Conservation (phyloP, 2,888 invertebrate species). For the Marasmarcha lunaedactyla region DNA sequence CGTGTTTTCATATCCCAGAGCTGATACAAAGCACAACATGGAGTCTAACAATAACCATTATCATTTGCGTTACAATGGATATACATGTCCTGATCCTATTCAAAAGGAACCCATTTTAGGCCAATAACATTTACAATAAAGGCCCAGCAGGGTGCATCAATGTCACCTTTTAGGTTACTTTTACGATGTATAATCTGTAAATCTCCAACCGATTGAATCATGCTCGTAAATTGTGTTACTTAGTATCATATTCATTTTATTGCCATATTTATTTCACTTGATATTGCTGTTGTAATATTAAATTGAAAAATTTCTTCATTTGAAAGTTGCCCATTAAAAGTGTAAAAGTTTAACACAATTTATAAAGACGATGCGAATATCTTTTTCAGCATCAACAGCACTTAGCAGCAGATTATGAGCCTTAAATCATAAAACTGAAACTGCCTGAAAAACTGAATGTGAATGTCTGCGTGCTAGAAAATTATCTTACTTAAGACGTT, state of each 20-base stretch:
- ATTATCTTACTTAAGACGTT: too few species aligned
- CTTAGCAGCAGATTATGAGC: too few species aligned
- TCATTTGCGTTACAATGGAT: constrained; percentile 61
- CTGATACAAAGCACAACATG: constrained; percentile 52
- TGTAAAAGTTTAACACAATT: too few species aligned
- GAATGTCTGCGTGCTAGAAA: too few species aligned
- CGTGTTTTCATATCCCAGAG: constrained; percentile 15
- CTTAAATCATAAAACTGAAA: too few species aligned
- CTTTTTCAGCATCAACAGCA: too few species aligned
- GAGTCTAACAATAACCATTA: constrained; percentile 56
- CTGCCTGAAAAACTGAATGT: too few species aligned
- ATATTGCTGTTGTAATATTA: background rate
- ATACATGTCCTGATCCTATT: constrained; percentile 43
- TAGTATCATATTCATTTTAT: background rate
- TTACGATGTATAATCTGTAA: constrained; percentile 20
- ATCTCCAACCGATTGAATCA: constrained; percentile 5
- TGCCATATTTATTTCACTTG: background rate
- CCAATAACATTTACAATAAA: constrained; percentile 61
- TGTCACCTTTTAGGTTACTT: constrained; percentile 52
- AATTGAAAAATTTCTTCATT: background rate
- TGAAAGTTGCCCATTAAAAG: too few species aligned
- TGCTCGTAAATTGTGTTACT: background rate
- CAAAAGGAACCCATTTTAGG: constrained; percentile 45
- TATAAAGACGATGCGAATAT: too few species aligned
- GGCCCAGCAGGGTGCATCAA: constrained; percentile 59